Percentiles rank a stretch among this genome's conserved stretches.
phyloP scores from a whole-genome alignment of 2,113 vertebrate species.

The Thalassoma bifasciatum region DNA sequence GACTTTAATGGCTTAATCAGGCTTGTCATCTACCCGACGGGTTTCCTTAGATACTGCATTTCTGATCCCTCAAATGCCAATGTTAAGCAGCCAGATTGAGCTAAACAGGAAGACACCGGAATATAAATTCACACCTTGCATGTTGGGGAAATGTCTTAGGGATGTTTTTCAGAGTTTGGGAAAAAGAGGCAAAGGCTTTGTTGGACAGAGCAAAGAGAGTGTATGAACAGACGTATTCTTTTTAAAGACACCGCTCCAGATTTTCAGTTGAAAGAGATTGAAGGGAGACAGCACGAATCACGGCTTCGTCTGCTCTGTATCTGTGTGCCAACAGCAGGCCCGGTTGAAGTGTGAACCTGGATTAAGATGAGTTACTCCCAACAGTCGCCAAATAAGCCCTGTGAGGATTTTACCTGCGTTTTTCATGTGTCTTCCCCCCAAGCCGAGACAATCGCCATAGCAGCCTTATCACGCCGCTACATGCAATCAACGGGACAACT shows the following conservation, averaged over 20 bases:
- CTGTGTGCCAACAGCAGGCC: conserved; percentile 53
- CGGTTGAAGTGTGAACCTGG: conserved; percentile 63
- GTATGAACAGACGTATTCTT: conserved; percentile 51
- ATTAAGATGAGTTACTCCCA: conserved; percentile 59
- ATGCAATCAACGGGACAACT: conserved; percentile 66
- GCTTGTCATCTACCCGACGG: conserved; percentile 66
- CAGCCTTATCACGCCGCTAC: conserved; percentile 70
- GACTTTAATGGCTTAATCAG: conserved; percentile 74
- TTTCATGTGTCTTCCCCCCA: conserved; percentile 48
- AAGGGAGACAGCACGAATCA: conserved; percentile 43
- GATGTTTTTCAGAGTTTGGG: conserved; percentile 28
- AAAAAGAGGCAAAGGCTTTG: conserved; percentile 45
- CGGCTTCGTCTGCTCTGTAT: conserved; percentile 58
- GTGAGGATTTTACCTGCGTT: conserved; percentile 62
- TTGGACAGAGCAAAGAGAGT: conserved; percentile 52
- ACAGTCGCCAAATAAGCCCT: conserved; percentile 34
- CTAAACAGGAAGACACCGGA: conserved; percentile 1
- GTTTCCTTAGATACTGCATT: conserved; percentile 63
- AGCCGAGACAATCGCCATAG: conserved; percentile 63
- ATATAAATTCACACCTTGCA: conserved; percentile 24
- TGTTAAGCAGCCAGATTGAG: conserved; percentile 26
- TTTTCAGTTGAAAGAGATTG: conserved; percentile 56
- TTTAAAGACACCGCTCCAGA: conserved; percentile 44
- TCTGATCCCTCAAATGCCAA: conserved; percentile 30
- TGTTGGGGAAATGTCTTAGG: conserved; percentile 28